Evolutionary conservation across 92 coral and sea anemone species (phyloP).

Genomic region (Porites rus): DNA sequence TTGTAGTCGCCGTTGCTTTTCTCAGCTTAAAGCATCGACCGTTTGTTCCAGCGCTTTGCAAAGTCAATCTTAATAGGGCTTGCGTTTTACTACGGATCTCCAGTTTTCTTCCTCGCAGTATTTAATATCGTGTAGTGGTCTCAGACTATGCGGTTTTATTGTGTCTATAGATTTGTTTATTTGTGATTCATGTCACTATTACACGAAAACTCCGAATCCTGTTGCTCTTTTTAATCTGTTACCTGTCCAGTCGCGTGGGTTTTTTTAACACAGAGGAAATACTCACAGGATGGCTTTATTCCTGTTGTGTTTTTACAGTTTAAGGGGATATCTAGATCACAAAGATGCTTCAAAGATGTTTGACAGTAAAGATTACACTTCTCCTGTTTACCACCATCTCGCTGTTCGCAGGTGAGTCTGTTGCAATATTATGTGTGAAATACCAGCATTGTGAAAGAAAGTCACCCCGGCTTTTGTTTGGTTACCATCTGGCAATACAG

Average conservation of each 20-base stretch:
- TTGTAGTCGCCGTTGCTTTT: not conserved
- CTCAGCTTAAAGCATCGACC: constrained; percentile 5
- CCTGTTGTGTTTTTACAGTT: constrained; percentile 12
- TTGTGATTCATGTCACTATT: not conserved
- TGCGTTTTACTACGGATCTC: not conserved
- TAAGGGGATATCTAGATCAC: constrained; percentile 8
- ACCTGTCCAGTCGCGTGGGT: not conserved
- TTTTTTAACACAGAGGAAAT: not conserved
- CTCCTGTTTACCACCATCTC: constrained; percentile 19
- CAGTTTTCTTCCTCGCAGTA: not conserved
- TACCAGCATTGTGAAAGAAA: not conserved
- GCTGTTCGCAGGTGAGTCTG: constrained; percentile 36
- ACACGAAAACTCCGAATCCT: constrained; percentile 14
- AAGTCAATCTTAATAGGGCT: not conserved
- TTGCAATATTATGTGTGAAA: not conserved
- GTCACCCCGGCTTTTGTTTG: not conserved
- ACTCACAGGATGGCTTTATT: not conserved
- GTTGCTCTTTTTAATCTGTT: constrained; percentile 3
- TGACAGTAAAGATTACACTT: constrained; percentile 7
- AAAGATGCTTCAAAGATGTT: constrained; percentile 50
- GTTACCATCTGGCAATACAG: not conserved
- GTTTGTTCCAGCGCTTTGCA: not conserved
- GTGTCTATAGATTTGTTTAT: constrained; percentile 14
- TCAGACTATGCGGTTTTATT: not conserved
- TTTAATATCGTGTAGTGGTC: not conserved